A percentile compares a stretch with the other conserved stretches of the same genome.
Conservation (phyloP, 1,140 invertebrate genomes). For the Heliconius eleuchia region DNA sequence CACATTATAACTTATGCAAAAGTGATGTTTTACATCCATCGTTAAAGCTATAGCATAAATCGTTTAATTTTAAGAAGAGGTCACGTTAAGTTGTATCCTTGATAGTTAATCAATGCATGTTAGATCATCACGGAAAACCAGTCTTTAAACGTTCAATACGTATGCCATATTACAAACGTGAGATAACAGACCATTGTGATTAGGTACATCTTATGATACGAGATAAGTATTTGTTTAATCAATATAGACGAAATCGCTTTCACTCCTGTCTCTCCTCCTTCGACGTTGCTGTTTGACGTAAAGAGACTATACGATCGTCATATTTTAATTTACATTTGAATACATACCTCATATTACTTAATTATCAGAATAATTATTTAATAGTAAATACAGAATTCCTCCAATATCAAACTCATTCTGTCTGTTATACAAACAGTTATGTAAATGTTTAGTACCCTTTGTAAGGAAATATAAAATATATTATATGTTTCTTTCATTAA, state of each 20-base stretch:
- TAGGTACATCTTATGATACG: not conserved
- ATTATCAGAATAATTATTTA: constrained; percentile 32
- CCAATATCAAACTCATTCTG: not conserved
- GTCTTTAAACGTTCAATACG: constrained; percentile 50
- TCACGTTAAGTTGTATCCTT: constrained; percentile 44
- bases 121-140: constrained; percentile 68
- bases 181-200: constrained; percentile 11
- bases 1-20: not conserved
- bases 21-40: not conserved
- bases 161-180: constrained; percentile 12
- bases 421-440: constrained; percentile 27
- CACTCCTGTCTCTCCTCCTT: not conserved
- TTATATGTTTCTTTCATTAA: too few relatives aligned
- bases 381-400: constrained; percentile 19
- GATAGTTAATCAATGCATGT: constrained; percentile 63
- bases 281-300: not conserved
- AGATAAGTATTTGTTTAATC: constrained; percentile 15
- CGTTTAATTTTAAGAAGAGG: constrained; percentile 4
- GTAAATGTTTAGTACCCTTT: too few relatives aligned
- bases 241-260: not conserved
- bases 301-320: not conserved
- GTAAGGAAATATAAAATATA: too few relatives aligned
- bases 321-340: constrained; percentile 36
- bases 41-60: not conserved
- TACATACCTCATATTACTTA: constrained; percentile 1